Evolutionary conservation across 2,888 invertebrate species (phyloP).

Genomic region (Drosophila pseudotalamancana): DNA sequence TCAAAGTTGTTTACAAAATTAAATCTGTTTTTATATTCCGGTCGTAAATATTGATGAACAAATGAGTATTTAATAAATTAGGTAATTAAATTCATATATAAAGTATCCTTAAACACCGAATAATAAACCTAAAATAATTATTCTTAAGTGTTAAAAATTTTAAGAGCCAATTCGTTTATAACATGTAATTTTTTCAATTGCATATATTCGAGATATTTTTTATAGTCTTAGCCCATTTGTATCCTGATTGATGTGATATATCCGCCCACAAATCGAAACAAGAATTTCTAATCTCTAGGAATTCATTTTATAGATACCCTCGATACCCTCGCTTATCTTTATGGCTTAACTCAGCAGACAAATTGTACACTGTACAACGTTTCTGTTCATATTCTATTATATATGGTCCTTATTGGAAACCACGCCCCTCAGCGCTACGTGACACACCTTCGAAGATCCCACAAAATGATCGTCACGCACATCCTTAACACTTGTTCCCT

Average conservation of each 20-base stretch:
- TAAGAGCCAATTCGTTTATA: background rate
- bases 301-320: constrained; percentile 3
- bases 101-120: background rate
- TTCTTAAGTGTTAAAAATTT: background rate
- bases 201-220: too few species aligned
- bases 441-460: constrained; percentile 36
- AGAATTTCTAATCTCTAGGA: background rate
- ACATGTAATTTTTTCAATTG: background rate
- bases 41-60: background rate
- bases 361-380: constrained; percentile 18
- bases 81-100: background rate
- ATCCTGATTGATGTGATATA: constrained; percentile 23
- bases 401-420: constrained; percentile 6
- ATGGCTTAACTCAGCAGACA: too few species aligned
- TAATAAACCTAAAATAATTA: background rate
- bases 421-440: constrained; percentile 31
- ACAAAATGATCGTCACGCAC: constrained; percentile 61
- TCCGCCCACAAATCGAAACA: constrained; percentile 3
- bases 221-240: background rate
- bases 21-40: background rate
- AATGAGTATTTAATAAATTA: background rate
- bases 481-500: constrained; percentile 72
- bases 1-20: background rate
- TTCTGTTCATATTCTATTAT: background rate
- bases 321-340: constrained; percentile 8